A percentile compares a stretch with the other conserved stretches of the same genome.
These are phyloP conservation scores for Mungos mungo DNA, from an alignment of 2,113 vertebrate species.

Conservation along the genomic window DNA sequence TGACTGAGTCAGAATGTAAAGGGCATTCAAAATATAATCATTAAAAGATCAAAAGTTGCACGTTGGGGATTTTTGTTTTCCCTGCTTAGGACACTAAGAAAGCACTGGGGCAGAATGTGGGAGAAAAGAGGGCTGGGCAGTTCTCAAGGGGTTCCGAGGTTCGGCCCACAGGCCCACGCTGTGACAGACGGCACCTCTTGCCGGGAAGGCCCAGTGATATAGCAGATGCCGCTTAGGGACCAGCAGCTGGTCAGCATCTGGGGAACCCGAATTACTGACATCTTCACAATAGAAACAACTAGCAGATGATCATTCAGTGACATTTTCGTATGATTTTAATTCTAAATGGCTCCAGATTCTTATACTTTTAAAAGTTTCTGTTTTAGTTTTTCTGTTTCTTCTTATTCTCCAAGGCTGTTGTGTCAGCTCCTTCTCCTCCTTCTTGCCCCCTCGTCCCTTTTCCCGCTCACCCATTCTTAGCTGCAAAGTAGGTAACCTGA, in stretches of 20 bases:
- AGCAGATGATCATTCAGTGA: background rate
- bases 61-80: background rate
- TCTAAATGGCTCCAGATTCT: background rate
- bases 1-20: slow-evolving; percentile 3
- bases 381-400: background rate
- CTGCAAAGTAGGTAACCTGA: background rate
- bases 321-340: background rate
- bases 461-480: background rate
- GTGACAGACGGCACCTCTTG: background rate
- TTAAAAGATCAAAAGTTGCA: background rate
- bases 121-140: background rate
- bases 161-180: background rate
- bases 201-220: background rate
- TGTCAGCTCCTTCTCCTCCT: background rate
- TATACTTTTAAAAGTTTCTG: background rate
- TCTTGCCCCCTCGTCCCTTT: background rate
- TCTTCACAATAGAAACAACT: background rate
- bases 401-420: background rate
- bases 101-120: background rate
- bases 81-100: background rate
- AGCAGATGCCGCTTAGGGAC: background rate
- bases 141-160: background rate
- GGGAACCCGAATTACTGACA: background rate
- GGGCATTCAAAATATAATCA: background rate
- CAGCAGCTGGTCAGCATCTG: background rate